Base-by-base conservation (phyloP, 2,888 invertebrate genomes). In the Pyrocoelia pectoralis region DNA sequence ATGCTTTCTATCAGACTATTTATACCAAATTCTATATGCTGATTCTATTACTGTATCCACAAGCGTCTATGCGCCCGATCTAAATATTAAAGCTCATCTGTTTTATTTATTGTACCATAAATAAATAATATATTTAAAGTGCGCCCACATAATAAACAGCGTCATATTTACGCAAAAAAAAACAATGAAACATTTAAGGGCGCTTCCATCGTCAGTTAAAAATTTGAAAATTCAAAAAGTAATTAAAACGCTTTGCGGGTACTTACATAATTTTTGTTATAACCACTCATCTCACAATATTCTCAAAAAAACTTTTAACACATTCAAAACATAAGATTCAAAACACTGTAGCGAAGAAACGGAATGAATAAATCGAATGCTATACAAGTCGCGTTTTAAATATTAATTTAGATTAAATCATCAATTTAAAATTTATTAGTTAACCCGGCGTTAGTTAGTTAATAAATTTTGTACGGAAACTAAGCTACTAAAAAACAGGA, bases 261-360 rank as follows among this genome's bases (percentile, higher is more conserved):
- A 74, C 74, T 74, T 70, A 74, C 74, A 68, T 74, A 74, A 69
- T 46, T 46, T 46, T 72, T 74, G 58, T 72, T 69, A 63, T 72
- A 74, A 68, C 70, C 69, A 61, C 75, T 75, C 75, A 75, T 75
- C 33, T 33, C 63, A 48, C 38, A 52, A 38, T 38, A 5, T 67
- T 72, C 69, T 61, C 49, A 59, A 61, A 69, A 61, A 64, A 53
- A 49, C 50, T 46, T 49, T 51, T 33, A 29, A 17, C 29, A 52
- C 52, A 46, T 13, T 15, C 41, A 43, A 13, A 15, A 46, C 46
- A n/a, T 10, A n/a, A 33, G n/a, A n/a, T n/a, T 33, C 9, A 2
- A 33, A n/a, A 33, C 33, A 33, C 33, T 33, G n/a, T n/a, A 33
- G n/a, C 17, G 18, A 46, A n/a, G 8, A 46, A 46, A 46, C 46